Conservation (phyloP, 1,140 invertebrate species). For the Meloidogyne exigua region DNA sequence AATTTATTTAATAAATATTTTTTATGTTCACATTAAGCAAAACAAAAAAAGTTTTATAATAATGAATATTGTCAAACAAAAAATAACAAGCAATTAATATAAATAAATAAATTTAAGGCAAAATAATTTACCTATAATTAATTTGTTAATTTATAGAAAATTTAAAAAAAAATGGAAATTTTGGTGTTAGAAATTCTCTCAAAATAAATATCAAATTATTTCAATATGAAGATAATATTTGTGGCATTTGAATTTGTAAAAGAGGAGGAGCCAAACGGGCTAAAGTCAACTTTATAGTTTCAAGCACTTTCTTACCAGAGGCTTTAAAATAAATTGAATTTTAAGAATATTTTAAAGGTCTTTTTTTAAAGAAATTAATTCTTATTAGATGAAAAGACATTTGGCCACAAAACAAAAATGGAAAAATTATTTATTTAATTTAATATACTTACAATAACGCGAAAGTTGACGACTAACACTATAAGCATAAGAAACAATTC, state of each 20-base stretch:
- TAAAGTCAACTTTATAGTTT: background rate
- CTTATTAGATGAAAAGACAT: no score
- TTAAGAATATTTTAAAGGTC: no score
- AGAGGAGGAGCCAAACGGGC: background rate
- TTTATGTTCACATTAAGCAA: no score
- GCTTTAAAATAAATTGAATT: background rate
- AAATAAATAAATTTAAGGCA: no score
- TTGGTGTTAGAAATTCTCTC: background rate
- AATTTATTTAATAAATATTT: no score
- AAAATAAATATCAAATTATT: background rate
- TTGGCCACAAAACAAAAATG: background rate
- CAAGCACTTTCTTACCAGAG: background rate
- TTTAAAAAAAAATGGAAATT: background rate
- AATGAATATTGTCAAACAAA: no score
- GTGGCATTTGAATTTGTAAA: conserved; percentile 4
- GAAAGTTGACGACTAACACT: background rate
- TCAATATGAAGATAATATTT: background rate
- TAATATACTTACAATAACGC: background rate
- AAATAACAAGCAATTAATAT: no score
- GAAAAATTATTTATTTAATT: no score
- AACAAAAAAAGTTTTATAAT: no score
- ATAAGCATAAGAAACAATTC: background rate
- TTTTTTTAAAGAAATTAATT: no score
- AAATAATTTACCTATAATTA: background rate
- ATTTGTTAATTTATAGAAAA: background rate